Evolutionary conservation across 2,888 invertebrate genomes (phyloP).

Genomic region (Lasioglossum zephyrum): DNA sequence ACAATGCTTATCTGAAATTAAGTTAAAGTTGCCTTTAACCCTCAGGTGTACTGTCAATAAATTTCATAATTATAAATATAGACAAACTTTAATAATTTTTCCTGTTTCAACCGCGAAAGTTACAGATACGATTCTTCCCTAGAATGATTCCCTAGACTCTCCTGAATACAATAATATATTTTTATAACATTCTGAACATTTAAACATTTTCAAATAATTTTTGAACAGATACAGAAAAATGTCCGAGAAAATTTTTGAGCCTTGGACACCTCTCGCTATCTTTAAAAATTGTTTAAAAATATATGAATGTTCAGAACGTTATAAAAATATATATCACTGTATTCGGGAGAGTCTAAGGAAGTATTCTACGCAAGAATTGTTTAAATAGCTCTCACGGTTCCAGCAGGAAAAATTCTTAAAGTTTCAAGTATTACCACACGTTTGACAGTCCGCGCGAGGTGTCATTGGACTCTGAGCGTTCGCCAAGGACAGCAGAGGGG

Average conservation of each 20-base stretch:
- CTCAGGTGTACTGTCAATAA: neutral
- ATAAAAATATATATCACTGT: neutral
- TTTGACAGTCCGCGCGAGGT: neutral
- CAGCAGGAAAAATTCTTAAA: neutral
- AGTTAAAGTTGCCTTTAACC: neutral
- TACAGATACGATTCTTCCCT: neutral
- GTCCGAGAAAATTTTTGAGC: neutral
- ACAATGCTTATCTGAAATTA: neutral
- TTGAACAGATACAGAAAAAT: neutral
- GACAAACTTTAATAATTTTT: neutral
- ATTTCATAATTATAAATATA: neutral
- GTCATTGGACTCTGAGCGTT: neutral
- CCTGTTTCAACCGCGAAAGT: neutral
- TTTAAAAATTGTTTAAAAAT: neutral
- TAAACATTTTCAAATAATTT: neutral
- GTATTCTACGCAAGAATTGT: neutral
- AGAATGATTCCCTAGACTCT: neutral
- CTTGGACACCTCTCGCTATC: neutral
- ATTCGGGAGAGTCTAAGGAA: neutral
- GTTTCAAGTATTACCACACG: neutral
- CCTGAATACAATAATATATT: neutral
- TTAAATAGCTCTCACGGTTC: neutral
- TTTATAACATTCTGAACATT: too few relatives aligned
- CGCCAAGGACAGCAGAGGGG: neutral
- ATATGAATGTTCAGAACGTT: neutral